Conservation (phyloP, 2,797 vertebrate species). For the Cheirogaleus major region DNA sequence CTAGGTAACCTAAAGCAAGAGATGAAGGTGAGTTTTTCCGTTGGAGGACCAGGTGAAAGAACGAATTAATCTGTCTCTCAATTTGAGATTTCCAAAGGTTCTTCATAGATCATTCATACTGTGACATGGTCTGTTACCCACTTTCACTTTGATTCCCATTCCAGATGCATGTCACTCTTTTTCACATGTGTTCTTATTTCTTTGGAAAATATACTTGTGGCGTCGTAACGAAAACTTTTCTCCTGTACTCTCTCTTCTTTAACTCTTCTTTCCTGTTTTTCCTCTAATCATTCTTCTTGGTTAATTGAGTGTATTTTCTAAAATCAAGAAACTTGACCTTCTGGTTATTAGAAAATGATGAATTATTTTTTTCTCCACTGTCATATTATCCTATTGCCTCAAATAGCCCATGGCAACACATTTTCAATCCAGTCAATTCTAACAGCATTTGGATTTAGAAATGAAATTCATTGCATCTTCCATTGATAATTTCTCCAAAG, state of each 20-base stretch:
- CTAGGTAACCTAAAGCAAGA: neutral
- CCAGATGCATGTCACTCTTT: neutral
- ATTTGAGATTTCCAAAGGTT: neutral
- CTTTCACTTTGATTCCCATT: neutral
- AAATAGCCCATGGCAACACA: neutral
- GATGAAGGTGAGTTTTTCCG: neutral
- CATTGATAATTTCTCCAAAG: neutral
- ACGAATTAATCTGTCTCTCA: neutral
- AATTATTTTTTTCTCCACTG: neutral
- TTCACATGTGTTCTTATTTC: neutral
- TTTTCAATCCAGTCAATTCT: neutral
- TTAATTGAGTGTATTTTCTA: neutral
- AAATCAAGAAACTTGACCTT: neutral
- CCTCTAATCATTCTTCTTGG: neutral
- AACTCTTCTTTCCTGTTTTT: neutral
- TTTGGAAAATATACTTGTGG: neutral
- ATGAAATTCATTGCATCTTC: neutral
- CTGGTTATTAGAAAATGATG: neutral
- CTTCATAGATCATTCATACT: neutral
- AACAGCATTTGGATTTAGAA: neutral
- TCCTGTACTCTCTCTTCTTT: neutral
- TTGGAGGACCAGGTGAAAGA: neutral
- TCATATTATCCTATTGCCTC: neutral
- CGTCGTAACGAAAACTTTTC: neutral
- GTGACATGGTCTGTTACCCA: neutral